A percentile compares a stretch with the other conserved stretches of the same genome.
phyloP scores from a whole-genome alignment of 2,888 invertebrate genomes.

The Chydorus sphaericus region DNA sequence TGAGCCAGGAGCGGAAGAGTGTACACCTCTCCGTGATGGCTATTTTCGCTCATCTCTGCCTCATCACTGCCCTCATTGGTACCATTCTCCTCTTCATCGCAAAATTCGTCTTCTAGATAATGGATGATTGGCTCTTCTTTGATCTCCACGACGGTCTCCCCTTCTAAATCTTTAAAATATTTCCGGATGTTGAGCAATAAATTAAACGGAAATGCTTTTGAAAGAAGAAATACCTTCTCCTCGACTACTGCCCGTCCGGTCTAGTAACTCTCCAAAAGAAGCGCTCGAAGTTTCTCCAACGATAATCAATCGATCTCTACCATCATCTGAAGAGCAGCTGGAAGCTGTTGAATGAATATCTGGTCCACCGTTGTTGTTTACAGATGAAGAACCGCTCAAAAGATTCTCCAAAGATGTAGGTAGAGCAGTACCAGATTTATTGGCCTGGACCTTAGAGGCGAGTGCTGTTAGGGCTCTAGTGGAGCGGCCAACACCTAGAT shows the following conservation, averaged over 20 bases:
- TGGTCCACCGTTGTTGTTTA: background rate
- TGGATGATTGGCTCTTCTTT: conserved; percentile 12
- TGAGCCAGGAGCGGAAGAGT: conserved; percentile 12
- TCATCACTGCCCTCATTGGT: background rate
- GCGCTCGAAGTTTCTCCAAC: no score
- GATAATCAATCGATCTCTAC: no score
- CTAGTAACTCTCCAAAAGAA: no score
- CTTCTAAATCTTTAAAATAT: no score
- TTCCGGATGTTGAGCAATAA: no score
- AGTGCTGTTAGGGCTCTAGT: conserved; percentile 8
- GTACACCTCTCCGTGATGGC: conserved; percentile 5
- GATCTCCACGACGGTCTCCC: conserved; percentile 4
- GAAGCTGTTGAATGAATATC: no score
- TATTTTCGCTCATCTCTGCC: conserved; percentile 10
- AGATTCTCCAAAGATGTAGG: conserved; percentile 8
- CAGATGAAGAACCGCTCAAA: background rate
- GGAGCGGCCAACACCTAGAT: conserved; percentile 9
- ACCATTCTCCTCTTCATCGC: conserved; percentile 12
- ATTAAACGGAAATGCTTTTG: no score
- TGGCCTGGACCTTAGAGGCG: conserved; percentile 7
- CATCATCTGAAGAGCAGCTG: no score
- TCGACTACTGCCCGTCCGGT: no score
- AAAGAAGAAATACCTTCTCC: no score
- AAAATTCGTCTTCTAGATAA: conserved; percentile 11
- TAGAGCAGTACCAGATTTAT: background rate